phyloP scores from a whole-genome alignment of 2,888 invertebrate genomes.

The Drosophila nr. medialis region DNA sequence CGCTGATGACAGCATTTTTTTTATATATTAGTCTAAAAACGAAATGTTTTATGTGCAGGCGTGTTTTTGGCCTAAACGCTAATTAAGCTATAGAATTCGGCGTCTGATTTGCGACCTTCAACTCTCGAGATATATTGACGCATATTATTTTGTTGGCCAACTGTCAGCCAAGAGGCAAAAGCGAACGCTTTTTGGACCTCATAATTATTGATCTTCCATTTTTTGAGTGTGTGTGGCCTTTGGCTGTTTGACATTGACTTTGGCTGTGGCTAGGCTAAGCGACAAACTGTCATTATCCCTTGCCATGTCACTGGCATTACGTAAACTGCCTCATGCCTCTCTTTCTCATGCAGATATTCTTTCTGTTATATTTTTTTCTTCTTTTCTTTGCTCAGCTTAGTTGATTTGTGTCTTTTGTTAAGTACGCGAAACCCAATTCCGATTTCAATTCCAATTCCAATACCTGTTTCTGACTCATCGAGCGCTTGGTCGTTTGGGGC shows the following conservation, averaged over 20 bases:
- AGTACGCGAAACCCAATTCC: constrained; percentile 54
- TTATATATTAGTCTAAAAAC: not conserved
- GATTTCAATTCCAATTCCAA: constrained; percentile 42
- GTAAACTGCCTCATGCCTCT: constrained; percentile 28
- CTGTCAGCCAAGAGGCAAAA: constrained; percentile 23
- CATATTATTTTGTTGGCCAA: constrained; percentile 13
- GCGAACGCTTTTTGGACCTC: constrained; percentile 3
- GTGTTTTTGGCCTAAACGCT: constrained; percentile 14
- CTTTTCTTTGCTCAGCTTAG: constrained; percentile 10
- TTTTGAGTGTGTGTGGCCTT: constrained; percentile 27
- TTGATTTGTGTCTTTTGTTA: constrained; percentile 34
- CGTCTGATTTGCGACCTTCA: constrained; percentile 39
- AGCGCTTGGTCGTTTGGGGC: constrained; percentile 38
- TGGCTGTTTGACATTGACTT: constrained; percentile 62
- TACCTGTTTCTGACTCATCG: constrained; percentile 75
- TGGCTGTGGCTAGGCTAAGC: constrained; percentile 31
- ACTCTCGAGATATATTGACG: constrained; percentile 14
- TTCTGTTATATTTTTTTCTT: not conserved
- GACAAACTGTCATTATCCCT: constrained; percentile 30
- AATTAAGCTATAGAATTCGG: constrained; percentile 21
- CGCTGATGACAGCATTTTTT: constrained; percentile 47
- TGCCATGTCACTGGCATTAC: constrained; percentile 23
- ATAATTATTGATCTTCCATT: constrained; percentile 66
- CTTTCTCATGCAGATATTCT: not conserved
- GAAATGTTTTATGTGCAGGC: constrained; percentile 24